A percentile compares a stretch with the other conserved stretches of the same genome.
These are phyloP conservation scores for Lysandra bellargus DNA, from an alignment of 2,888 invertebrate genomes.

Conservation along the genomic window DNA sequence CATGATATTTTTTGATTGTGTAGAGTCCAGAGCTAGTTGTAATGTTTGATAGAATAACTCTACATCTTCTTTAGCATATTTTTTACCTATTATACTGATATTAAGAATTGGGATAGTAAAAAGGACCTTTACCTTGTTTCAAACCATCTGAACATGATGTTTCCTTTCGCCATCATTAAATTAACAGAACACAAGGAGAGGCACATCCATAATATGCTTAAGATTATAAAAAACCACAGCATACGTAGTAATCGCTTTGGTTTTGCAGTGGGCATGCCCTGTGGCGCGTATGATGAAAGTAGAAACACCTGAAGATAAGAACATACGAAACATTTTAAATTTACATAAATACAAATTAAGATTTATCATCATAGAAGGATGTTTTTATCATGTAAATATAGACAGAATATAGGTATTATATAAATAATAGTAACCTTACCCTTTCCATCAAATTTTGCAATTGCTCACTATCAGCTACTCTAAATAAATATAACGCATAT, in stretches of 20 bases:
- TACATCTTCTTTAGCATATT: no score
- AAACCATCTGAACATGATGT: conserved; percentile 83
- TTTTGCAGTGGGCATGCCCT: conserved; percentile 80
- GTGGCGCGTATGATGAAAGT: conserved; percentile 84
- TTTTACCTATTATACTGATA: no score
- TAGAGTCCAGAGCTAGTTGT: no score
- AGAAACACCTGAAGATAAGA: conserved; percentile 83
- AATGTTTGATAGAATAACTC: no score
- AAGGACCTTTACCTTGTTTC: conserved; percentile 69
- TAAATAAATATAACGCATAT: conserved; percentile 86
- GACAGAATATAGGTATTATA: no score
- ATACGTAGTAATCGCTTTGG: conserved; percentile 85
- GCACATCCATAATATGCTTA: conserved; percentile 86
- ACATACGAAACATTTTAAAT: neutral
- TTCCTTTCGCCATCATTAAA: conserved; percentile 82
- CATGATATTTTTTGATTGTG: no score
- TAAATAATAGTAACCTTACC: conserved; percentile 62
- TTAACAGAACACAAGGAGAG: conserved; percentile 84
- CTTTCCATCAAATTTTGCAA: conserved; percentile 91
- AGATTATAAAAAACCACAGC: conserved; percentile 86
- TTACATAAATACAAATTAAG: neutral
- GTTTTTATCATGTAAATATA: no score
- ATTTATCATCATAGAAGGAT: no score
- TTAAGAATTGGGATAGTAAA: neutral
- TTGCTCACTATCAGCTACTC: conserved; percentile 90